A percentile compares a stretch with the other conserved stretches of the same genome.
Evolutionary conservation across 1,140 invertebrate species (phyloP).

Genomic region (Pseudomyrmex sp.): DNA sequence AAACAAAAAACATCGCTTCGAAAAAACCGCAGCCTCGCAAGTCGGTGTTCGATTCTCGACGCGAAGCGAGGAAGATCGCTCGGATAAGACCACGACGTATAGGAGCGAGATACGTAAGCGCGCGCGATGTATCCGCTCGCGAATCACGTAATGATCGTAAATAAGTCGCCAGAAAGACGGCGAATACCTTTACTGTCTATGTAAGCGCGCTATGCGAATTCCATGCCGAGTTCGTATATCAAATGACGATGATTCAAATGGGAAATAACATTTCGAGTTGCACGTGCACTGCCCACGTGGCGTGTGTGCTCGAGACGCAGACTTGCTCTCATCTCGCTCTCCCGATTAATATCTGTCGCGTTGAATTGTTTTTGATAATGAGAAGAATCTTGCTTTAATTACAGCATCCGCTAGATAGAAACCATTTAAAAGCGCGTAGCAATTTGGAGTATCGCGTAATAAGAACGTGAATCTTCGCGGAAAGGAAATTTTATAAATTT

Average conservation of each 20-base stretch:
- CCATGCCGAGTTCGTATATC: background rate
- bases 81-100: slow-evolving; percentile 5
- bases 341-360: too few relatives aligned
- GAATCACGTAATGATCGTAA: slow-evolving; percentile 45
- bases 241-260: slow-evolving; percentile 19
- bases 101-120: slow-evolving; percentile 27
- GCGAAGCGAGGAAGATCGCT: background rate
- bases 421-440: too few relatives aligned
- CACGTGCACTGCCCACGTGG: slow-evolving; percentile 20
- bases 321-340: too few relatives aligned
- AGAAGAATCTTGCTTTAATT: slow-evolving; percentile 7
- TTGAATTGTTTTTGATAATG: too few relatives aligned
- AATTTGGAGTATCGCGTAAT: background rate
- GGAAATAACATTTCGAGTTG: slow-evolving; percentile 23
- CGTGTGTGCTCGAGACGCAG: background rate
- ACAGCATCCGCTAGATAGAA: too few relatives aligned
- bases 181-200: background rate
- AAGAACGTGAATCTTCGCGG: too few relatives aligned
- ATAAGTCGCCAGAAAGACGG: slow-evolving; percentile 40
- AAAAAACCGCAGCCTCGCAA: background rate
- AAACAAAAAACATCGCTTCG: background rate
- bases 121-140: slow-evolving; percentile 35
- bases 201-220: slow-evolving; percentile 6
- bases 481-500: background rate
- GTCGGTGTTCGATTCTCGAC: background rate